Conservation (phyloP, 2,113 vertebrate genomes). For the Lycaon pictus region DNA sequence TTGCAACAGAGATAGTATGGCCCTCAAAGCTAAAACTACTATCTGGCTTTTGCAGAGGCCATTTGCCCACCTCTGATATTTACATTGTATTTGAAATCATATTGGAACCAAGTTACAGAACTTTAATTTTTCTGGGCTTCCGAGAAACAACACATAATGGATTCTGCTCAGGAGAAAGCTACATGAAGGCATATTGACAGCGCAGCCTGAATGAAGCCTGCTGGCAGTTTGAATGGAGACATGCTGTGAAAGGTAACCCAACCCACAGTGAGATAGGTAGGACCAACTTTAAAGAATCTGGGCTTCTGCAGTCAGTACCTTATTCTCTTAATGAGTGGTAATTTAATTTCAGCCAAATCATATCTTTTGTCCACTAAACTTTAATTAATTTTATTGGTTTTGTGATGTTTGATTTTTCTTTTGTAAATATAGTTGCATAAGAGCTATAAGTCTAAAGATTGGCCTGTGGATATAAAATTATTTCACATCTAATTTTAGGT, state of each 20-base stretch:
- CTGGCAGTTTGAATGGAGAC: neutral
- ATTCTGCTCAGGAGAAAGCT: neutral
- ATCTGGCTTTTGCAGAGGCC: neutral
- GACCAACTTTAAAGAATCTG: neutral
- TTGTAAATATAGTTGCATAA: neutral
- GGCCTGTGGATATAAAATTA: neutral
- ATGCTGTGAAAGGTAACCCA: neutral
- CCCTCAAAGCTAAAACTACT: neutral
- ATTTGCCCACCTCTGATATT: neutral
- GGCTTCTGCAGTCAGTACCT: neutral
- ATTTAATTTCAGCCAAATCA: neutral
- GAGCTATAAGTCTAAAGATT: neutral
- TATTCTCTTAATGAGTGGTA: neutral
- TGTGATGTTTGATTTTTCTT: neutral
- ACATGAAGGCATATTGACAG: neutral
- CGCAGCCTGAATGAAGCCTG: neutral
- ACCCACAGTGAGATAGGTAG: rapidly evolving
- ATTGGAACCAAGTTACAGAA: neutral
- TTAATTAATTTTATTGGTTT: slow-evolving; percentile 2
- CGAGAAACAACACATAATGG: neutral
- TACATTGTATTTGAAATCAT: neutral
- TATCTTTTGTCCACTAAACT: neutral
- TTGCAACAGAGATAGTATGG: neutral
- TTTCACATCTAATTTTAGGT: neutral
- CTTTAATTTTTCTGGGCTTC: neutral